These are phyloP conservation scores for Calonectris borealis DNA, from an alignment of 2,113 vertebrate genomes.

Conservation along the genomic window DNA sequence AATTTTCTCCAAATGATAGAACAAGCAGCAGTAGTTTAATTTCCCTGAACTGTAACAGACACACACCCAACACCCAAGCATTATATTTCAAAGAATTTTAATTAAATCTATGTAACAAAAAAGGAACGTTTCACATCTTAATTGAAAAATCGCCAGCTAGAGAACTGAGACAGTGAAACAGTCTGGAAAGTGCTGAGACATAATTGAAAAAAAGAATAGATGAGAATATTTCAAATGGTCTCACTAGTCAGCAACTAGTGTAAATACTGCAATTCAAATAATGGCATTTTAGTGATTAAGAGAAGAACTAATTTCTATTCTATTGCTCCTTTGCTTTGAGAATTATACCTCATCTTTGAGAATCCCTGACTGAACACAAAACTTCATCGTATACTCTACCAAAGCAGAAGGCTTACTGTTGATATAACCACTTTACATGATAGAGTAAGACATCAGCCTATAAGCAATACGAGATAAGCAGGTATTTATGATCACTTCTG, in stretches of 20 bases:
- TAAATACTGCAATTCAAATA: constrained; percentile 11
- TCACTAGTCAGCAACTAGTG: constrained; percentile 20
- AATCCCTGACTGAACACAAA: not conserved
- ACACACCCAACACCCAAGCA: not conserved
- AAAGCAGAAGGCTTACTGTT: not conserved
- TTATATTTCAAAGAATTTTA: constrained; percentile 55
- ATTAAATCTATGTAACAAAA: constrained; percentile 63
- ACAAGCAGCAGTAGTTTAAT: constrained; percentile 17
- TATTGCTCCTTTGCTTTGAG: constrained; percentile 8
- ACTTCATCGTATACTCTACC: not conserved
- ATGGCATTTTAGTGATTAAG: not conserved
- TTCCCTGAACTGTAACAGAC: constrained; percentile 6
- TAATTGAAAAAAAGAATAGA: constrained; percentile 36
- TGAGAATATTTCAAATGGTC: constrained; percentile 27
- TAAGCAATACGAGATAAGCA: rapidly evolving
- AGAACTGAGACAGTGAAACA: constrained; percentile 29
- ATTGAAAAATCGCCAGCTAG: constrained; percentile 51
- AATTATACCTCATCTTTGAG: not conserved
- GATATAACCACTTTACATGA: rapidly evolving
- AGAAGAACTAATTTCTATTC: not conserved
- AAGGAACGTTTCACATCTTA: constrained; percentile 43
- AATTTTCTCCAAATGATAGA: not conserved
- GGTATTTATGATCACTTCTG: not conserved
- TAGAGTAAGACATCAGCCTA: not conserved
- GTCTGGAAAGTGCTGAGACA: not conserved